These are phyloP conservation scores for Geococcyx californianus DNA, from an alignment of 2,113 vertebrate genomes.

Conservation along the genomic window DNA sequence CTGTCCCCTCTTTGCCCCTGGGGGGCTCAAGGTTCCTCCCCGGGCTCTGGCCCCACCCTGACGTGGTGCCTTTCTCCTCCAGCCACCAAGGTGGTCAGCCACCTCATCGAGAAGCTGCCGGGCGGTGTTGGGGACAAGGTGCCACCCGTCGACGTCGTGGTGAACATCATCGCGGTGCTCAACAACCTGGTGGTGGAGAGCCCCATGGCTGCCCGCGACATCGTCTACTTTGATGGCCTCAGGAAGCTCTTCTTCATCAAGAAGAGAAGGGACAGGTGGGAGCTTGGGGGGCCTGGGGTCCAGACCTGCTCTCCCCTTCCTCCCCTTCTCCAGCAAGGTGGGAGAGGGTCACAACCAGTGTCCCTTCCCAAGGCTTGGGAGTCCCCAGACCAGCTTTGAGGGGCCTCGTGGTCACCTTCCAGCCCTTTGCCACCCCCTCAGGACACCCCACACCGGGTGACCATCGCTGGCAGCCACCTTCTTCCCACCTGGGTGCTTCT, in stretches of 20 bases:
- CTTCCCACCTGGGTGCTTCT: neutral
- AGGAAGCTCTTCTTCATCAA: slow-evolving; percentile 92
- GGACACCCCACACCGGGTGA: accelerated
- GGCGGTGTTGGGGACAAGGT: slow-evolving; percentile 79
- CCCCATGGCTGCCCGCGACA: slow-evolving; percentile 86
- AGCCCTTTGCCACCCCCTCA: neutral
- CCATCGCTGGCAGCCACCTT: accelerated
- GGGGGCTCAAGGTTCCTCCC: neutral
- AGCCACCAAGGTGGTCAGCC: slow-evolving; percentile 91
- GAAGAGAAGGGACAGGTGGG: slow-evolving; percentile 85
- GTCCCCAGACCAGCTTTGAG: neutral
- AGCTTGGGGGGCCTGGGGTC: accelerated
- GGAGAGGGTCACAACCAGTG: neutral
- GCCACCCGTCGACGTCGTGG: slow-evolving; percentile 81
- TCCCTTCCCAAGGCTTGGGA: neutral
- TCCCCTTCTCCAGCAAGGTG: accelerated
- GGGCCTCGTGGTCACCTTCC: neutral
- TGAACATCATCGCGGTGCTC: slow-evolving; percentile 91
- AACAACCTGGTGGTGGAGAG: slow-evolving; percentile 91
- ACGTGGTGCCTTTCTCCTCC: neutral
- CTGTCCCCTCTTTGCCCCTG: neutral
- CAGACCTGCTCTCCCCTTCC: neutral
- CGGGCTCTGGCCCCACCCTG: neutral
- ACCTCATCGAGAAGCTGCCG: slow-evolving; percentile 89
- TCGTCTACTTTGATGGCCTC: slow-evolving; percentile 91